These are phyloP conservation scores for Pangasianodon gigas DNA, from an alignment of 2,113 vertebrate genomes.

Conservation along the genomic window DNA sequence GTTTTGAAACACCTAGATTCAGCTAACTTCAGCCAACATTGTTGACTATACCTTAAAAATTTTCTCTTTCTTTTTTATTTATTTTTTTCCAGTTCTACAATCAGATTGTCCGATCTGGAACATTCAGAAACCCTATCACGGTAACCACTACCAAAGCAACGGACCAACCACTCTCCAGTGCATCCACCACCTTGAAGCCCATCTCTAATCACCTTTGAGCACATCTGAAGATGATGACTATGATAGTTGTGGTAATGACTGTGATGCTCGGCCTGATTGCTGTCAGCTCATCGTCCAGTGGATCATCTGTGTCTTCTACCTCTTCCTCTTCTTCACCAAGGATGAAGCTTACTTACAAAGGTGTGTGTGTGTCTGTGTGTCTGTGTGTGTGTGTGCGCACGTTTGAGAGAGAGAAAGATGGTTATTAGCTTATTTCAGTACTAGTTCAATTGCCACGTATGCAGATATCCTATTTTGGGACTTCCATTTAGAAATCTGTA, in stretches of 20 bases:
- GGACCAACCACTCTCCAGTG: neutral
- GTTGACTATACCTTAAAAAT: neutral
- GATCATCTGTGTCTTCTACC: slow-evolving; percentile 15
- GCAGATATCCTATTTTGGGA: neutral
- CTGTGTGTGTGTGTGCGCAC: neutral
- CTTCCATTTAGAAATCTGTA: neutral
- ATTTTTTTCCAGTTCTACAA: neutral
- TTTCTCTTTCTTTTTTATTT: neutral
- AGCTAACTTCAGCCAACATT: neutral
- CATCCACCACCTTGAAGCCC: slow-evolving; percentile 17
- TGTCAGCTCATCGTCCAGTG: slow-evolving; percentile 15
- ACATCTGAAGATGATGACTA: slow-evolving; percentile 31
- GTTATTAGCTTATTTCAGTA: neutral
- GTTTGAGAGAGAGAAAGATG: neutral
- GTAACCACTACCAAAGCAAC: slow-evolving; percentile 22
- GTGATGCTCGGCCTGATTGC: slow-evolving; percentile 34
- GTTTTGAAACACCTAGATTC: neutral
- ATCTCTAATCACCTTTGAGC: neutral
- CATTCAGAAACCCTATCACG: neutral
- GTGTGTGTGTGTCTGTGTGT: slow-evolving; percentile 27
- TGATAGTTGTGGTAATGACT: slow-evolving; percentile 10
- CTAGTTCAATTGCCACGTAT: neutral
- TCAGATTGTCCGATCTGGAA: neutral
- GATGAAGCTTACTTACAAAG: slow-evolving; percentile 57
- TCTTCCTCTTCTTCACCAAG: slow-evolving; percentile 47